Evolutionary conservation across 1,140 invertebrate species (phyloP).

Genomic region (Xylocopa sonorina): DNA sequence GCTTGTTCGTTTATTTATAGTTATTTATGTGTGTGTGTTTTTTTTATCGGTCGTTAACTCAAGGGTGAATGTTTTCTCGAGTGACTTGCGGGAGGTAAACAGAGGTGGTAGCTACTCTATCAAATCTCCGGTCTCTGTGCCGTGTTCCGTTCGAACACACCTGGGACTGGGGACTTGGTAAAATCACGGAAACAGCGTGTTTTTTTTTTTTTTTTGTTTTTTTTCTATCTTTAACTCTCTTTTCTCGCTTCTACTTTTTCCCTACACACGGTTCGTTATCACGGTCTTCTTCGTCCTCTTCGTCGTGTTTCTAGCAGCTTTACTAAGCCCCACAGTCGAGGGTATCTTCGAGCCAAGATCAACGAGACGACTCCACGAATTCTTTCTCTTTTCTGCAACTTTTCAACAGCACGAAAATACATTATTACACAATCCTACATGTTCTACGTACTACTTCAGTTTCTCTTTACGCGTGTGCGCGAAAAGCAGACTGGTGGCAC

Average conservation of each 20-base stretch:
- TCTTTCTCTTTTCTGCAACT: constrained; percentile 11
- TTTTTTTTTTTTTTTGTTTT: no score
- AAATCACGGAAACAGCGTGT: background rate
- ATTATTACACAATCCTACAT: background rate
- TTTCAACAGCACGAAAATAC: background rate
- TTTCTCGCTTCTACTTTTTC: no score
- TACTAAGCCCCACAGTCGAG: constrained; percentile 27
- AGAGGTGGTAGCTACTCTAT: constrained; percentile 30
- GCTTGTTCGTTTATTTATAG: constrained; percentile 1
- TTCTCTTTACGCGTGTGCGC: no score
- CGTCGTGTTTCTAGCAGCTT: constrained; percentile 18
- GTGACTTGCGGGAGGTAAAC: constrained; percentile 34
- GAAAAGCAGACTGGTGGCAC: no score
- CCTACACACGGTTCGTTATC: background rate
- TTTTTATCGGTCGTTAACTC: constrained; percentile 25
- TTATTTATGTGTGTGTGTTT: constrained; percentile 14
- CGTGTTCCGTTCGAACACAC: constrained; percentile 3
- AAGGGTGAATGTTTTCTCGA: constrained; percentile 9
- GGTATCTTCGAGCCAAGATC: constrained; percentile 42
- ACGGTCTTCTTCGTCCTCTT: constrained; percentile 17
- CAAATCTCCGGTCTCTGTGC: constrained; percentile 26
- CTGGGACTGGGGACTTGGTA: constrained; percentile 15
- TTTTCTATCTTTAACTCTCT: no score
- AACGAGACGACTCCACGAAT: constrained; percentile 1
- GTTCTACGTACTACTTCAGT: background rate